A percentile compares a stretch with the other conserved stretches of the same genome.
phyloP scores from a whole-genome alignment of 23 tunicate genomes.

The Ascidia mentula region DNA sequence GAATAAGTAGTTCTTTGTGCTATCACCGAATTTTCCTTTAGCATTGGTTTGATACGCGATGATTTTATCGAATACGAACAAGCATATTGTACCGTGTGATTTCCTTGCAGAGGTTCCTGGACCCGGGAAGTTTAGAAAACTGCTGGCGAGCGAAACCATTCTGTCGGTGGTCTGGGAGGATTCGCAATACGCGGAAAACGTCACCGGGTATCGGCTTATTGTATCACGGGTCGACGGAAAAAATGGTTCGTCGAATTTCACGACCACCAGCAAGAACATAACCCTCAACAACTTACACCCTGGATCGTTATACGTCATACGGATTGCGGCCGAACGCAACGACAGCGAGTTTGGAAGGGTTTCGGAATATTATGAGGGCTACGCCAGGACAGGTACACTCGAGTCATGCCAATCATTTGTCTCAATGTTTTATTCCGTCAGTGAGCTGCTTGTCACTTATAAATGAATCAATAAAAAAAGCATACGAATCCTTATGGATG shows the following conservation, averaged over 20 bases:
- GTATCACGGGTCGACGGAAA: background rate
- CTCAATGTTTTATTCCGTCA: too few species aligned
- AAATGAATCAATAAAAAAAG: too few species aligned
- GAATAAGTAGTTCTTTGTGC: too few species aligned
- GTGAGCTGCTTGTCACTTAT: too few species aligned
- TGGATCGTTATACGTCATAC: background rate
- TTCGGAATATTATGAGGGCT: background rate
- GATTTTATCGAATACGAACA: too few species aligned
- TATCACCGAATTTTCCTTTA: too few species aligned
- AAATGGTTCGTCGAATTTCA: background rate
- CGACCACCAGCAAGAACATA: background rate
- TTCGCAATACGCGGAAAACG: background rate
- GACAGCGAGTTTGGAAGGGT: conserved; percentile 21
- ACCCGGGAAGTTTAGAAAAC: background rate
- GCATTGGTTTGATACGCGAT: too few species aligned
- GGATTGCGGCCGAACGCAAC: background rate
- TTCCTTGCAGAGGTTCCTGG: conserved; percentile 4
- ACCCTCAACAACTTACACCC: background rate
- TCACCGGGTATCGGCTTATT: background rate
- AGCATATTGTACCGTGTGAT: too few species aligned
- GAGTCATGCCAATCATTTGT: too few species aligned
- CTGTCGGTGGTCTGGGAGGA: conserved; percentile 5
- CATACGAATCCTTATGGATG: too few species aligned
- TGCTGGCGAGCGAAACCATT: background rate
- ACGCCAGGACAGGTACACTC: conserved; percentile 7